Conservation (phyloP, 2,888 invertebrate genomes). For the Philaethria dido region DNA sequence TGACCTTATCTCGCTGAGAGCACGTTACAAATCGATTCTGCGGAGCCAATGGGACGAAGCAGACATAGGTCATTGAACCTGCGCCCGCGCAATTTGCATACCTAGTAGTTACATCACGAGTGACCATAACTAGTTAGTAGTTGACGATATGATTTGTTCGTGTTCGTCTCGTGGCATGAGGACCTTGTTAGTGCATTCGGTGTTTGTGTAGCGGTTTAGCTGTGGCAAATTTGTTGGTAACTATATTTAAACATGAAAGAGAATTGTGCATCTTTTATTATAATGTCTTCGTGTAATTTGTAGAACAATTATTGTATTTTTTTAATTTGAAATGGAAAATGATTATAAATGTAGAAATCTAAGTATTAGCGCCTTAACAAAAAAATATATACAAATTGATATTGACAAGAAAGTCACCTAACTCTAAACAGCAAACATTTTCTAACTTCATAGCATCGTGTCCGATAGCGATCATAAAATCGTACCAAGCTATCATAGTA, state of each 20-base stretch:
- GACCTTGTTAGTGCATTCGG: slow-evolving; percentile 48
- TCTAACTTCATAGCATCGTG: background rate
- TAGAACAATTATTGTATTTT: too few species aligned
- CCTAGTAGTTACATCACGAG: slow-evolving; percentile 73
- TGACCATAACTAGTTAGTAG: slow-evolving; percentile 60
- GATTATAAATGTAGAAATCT: too few species aligned
- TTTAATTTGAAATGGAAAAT: too few species aligned
- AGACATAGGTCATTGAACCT: slow-evolving; percentile 70
- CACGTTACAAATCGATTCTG: slow-evolving; percentile 77
- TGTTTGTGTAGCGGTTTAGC: background rate
- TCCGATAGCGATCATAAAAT: background rate
- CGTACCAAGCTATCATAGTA: slow-evolving; percentile 20
- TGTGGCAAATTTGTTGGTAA: slow-evolving; percentile 7
- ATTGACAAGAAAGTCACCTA: too few species aligned
- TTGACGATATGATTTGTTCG: slow-evolving; percentile 62
- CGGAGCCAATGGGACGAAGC: slow-evolving; percentile 66
- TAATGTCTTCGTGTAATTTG: too few species aligned
- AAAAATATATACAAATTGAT: background rate
- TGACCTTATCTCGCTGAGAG: slow-evolving; percentile 75
- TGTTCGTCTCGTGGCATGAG: slow-evolving; percentile 45
- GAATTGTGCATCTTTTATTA: background rate
- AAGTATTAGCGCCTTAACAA: background rate
- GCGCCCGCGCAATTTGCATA: slow-evolving; percentile 74
- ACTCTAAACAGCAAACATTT: too few species aligned
- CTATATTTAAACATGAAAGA: background rate